Percentiles rank a stretch among this genome's conserved stretches.
Conservation (phyloP, 2,113 vertebrate genomes). For the Sinocyclocheilus rhinocerous region DNA sequence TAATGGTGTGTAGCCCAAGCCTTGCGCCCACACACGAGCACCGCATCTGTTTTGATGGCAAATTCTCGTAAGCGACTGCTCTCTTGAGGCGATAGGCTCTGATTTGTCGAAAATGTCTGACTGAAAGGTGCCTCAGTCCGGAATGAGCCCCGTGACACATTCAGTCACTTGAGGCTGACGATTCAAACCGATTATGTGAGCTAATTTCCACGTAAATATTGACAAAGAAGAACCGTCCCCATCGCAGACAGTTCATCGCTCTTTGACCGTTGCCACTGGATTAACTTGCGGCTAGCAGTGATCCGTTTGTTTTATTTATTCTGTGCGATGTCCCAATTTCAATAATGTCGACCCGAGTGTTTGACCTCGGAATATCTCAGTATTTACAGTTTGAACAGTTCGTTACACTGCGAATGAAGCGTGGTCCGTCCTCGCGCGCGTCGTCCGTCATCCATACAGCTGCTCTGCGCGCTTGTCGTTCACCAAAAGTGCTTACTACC, state of each 20-base stretch:
- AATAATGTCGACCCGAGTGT: slow-evolving; percentile 5
- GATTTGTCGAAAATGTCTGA: slow-evolving; percentile 51
- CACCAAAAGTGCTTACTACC: slow-evolving; percentile 10
- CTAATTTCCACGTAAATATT: slow-evolving; percentile 21
- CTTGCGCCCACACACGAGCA: slow-evolving; percentile 65
- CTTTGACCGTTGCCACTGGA: slow-evolving; percentile 6
- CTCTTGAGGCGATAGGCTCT: slow-evolving; percentile 40
- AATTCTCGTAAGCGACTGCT: slow-evolving; percentile 44
- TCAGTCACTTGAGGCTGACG: slow-evolving; percentile 7
- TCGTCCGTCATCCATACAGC: slow-evolving; percentile 19
- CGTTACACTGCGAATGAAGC: not conserved
- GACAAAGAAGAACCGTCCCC: not conserved
- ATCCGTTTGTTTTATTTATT: not conserved
- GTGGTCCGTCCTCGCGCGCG: not conserved
- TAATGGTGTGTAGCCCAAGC: slow-evolving; percentile 71
- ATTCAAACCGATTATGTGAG: slow-evolving; percentile 7
- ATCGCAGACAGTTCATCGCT: slow-evolving; percentile 16
- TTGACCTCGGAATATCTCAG: slow-evolving; percentile 12
- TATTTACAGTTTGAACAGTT: slow-evolving; percentile 11
- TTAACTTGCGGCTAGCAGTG: not conserved
- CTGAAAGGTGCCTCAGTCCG: slow-evolving; percentile 39
- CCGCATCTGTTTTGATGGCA: slow-evolving; percentile 51
- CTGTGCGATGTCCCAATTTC: not conserved
- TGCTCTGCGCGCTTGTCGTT: not conserved
- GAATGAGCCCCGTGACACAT: slow-evolving; percentile 15